A percentile compares a stretch with the other conserved stretches of the same genome.
Evolutionary conservation across 2,888 invertebrate species (phyloP).

Genomic region (Axea sp.): DNA sequence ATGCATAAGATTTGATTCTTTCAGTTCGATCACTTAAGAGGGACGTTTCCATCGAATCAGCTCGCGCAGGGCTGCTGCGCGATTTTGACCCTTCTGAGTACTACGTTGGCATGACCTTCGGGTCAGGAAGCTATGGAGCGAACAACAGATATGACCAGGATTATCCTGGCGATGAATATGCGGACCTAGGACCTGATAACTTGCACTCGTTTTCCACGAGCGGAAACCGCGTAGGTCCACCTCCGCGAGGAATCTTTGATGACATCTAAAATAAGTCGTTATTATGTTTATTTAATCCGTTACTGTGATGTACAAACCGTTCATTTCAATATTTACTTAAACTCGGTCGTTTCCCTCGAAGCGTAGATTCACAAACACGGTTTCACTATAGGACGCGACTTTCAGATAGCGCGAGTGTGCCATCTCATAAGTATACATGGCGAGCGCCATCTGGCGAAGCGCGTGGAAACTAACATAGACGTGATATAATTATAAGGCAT

Average conservation of each 20-base stretch:
- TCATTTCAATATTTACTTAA: constrained; percentile 6
- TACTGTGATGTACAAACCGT: constrained; percentile 12
- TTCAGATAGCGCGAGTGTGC: no score
- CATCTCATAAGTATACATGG: no score
- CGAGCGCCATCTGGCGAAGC: neutral
- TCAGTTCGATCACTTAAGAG: constrained; percentile 81
- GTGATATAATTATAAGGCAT: constrained; percentile 28
- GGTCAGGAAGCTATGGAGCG: constrained; percentile 72
- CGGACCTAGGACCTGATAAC: constrained; percentile 76
- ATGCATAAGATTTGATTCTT: no score
- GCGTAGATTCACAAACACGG: no score
- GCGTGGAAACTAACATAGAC: constrained; percentile 15
- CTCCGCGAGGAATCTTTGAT: constrained; percentile 90
- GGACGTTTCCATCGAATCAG: constrained; percentile 84
- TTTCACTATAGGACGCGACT: no score
- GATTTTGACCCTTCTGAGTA: constrained; percentile 88
- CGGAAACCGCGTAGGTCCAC: constrained; percentile 82
- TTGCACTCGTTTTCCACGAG: constrained; percentile 77
- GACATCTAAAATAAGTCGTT: constrained; percentile 83
- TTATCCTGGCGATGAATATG: constrained; percentile 75
- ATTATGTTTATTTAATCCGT: neutral
- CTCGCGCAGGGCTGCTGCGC: constrained; percentile 87
- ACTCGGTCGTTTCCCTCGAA: no score
- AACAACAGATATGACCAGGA: constrained; percentile 73
- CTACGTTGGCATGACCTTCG: constrained; percentile 81